Conservation (phyloP, 2,888 invertebrate species). For the Tuta absoluta region DNA sequence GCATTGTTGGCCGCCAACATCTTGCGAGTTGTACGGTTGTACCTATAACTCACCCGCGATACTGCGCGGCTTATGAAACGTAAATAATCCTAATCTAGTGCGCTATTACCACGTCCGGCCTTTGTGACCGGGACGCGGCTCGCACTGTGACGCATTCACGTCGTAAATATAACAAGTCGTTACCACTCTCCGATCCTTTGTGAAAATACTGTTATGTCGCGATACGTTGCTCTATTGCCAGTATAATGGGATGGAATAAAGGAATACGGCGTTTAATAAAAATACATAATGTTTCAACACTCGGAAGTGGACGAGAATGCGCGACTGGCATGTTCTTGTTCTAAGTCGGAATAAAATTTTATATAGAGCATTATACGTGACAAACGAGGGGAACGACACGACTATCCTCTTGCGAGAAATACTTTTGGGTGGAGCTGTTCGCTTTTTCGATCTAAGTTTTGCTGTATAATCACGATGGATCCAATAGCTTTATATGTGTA, state of each 20-base stretch:
- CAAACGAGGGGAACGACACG: conserved; percentile 64
- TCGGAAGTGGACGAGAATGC: conserved; percentile 56
- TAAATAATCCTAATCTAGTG: conserved; percentile 55
- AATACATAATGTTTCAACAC: conserved; percentile 50
- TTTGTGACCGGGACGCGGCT: conserved; percentile 34
- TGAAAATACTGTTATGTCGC: conserved; percentile 39
- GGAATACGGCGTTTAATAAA: conserved; percentile 50
- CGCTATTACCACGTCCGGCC: conserved; percentile 43
- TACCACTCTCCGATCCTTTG: conserved; percentile 38
- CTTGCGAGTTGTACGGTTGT: conserved; percentile 44
- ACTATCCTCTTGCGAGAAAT: conserved; percentile 57
- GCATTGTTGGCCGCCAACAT: conserved; percentile 57
- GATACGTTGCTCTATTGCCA: conserved; percentile 41
- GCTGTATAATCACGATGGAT: conserved; percentile 11
- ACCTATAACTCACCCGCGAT: conserved; percentile 44
- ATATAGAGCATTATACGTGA: conserved; percentile 69
- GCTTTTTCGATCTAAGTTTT: conserved; percentile 35
- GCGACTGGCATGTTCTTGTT: conserved; percentile 57
- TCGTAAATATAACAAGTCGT: conserved; percentile 44
- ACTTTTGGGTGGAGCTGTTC: conserved; percentile 45
- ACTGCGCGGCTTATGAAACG: conserved; percentile 49
- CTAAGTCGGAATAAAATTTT: conserved; percentile 67
- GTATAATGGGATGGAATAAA: conserved; percentile 45
- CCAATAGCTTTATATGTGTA: neutral
- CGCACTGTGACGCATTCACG: conserved; percentile 38